phyloP scores from a whole-genome alignment of 2,113 vertebrate species.

The Amazona vittata region DNA sequence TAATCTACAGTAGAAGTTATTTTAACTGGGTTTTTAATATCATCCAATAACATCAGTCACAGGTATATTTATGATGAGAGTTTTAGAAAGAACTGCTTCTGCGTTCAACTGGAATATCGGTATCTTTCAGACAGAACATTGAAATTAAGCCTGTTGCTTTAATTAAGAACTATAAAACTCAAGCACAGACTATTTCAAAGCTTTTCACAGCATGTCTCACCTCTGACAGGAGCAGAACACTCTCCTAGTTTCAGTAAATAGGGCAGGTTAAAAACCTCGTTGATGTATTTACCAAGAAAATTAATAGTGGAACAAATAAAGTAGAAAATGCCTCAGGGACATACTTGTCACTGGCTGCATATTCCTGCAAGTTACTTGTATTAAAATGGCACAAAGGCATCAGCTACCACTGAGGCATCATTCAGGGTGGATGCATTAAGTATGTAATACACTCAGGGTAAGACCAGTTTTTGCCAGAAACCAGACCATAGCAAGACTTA shows the following conservation, averaged over 20 bases:
- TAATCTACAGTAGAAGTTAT: background rate
- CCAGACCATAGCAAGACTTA: background rate
- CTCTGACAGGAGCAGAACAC: background rate
- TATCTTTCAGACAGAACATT: background rate
- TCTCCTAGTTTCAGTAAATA: background rate
- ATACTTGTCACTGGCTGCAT: background rate
- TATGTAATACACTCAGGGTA: background rate
- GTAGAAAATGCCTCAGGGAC: background rate
- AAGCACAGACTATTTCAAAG: slow-evolving; percentile 34
- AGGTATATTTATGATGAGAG: background rate
- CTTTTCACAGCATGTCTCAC: background rate
- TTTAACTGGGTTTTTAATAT: background rate
- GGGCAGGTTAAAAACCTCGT: background rate
- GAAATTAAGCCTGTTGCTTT: background rate
- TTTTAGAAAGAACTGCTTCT: background rate
- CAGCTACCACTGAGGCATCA: background rate
- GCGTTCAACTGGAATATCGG: background rate
- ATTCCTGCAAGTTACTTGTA: background rate
- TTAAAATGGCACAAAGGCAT: background rate
- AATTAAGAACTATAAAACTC: slow-evolving; percentile 22
- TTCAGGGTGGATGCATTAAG: background rate
- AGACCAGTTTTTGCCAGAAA: background rate
- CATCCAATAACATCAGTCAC: background rate
- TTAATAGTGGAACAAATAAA: slow-evolving; percentile 12
- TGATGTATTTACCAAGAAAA: slow-evolving; percentile 9